These are phyloP conservation scores for Beris chalybata DNA, from an alignment of 2,888 invertebrate genomes.

Conservation along the genomic window DNA sequence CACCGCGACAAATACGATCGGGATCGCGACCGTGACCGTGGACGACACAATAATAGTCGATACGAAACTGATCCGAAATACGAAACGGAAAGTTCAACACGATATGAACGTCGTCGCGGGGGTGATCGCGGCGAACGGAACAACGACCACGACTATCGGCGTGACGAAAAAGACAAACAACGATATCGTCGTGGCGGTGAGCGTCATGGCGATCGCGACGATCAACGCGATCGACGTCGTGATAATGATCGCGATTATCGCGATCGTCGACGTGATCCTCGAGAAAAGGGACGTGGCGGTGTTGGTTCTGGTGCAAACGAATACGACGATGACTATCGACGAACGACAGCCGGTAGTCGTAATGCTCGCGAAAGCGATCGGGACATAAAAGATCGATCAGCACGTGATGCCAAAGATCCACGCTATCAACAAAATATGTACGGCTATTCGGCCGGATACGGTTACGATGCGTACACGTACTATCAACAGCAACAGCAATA, in stretches of 20 bases:
- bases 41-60: conserved; percentile 35
- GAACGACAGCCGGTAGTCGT: conserved; percentile 49
- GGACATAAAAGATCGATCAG: conserved; percentile 42
- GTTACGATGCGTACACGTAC: conserved; percentile 63
- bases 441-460: conserved; percentile 45
- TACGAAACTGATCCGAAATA: conserved; percentile 70
- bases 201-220: conserved; percentile 40
- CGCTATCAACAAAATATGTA: conserved; percentile 45
- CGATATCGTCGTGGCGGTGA: conserved; percentile 33
- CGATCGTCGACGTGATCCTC: conserved; percentile 42
- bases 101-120: conserved; percentile 43
- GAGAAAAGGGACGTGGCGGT: conserved; percentile 45
- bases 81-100: conserved; percentile 63
- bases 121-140: conserved; percentile 46
- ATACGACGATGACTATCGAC: conserved; percentile 42
- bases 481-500: conserved; percentile 64
- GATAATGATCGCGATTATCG: conserved; percentile 34
- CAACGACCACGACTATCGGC: conserved; percentile 40
- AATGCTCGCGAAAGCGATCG: conserved; percentile 49
- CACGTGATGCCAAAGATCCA: conserved; percentile 41
- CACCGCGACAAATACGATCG: conserved; percentile 47
- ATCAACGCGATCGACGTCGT: conserved; percentile 41
- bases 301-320: conserved; percentile 36
- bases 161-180: conserved; percentile 37
- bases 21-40: conserved; percentile 44